Evolutionary conservation across 1,140 invertebrate genomes (phyloP), one percentile per base, ranked within the genome.

Genomic region (Temnothorax curvispinosus): DNA sequence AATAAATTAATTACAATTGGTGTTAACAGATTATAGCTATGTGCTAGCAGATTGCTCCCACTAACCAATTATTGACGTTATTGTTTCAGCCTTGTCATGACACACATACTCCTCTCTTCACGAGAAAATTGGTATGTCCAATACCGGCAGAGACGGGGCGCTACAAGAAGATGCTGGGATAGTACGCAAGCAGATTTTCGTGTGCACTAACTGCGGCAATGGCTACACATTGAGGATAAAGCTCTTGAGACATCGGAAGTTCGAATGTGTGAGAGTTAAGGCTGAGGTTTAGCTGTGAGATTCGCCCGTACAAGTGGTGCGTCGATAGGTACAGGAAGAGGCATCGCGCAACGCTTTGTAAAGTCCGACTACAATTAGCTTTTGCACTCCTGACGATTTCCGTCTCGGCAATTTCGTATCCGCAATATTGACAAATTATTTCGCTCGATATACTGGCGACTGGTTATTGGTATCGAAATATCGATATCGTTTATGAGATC

Each of bases 251-350:
- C 95, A 95, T 84, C 92, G 93, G 56, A 95, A 95, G 60, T 95
- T 95, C 80, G 95, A 96, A 65, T 96, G 95, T 82, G 69, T 94
- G 54, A 93, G 94, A 4, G 15, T 74, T 94, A 0, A 90, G 78
- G 38, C 91, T 95, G 0, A 93, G 93, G 56, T 95, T 95, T 69
- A 76, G 89, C 0, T 96, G 96, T 85, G 91, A 94, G 1, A 80
- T 94, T 7, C 96, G 4, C 13, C 93, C 94, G 38, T 93, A 94
- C 85, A 94, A 94, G 11, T 93, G 93, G 88, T 93, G 93, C n/a
- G 91, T 95, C 3, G 91, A 93, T 3, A 94, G 93, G 32, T 94
- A 95, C 62, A 91, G 91, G 38, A 94, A 90, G 60, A 94, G 89
- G 58, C 90, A 93, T 32, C 93, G 94, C 58, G n/a, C 52, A 58